A percentile compares a stretch with the other conserved stretches of the same genome.
These are phyloP conservation scores for Leguminivora glycinivorella DNA, from an alignment of 1,140 invertebrate genomes.

Conservation along the genomic window DNA sequence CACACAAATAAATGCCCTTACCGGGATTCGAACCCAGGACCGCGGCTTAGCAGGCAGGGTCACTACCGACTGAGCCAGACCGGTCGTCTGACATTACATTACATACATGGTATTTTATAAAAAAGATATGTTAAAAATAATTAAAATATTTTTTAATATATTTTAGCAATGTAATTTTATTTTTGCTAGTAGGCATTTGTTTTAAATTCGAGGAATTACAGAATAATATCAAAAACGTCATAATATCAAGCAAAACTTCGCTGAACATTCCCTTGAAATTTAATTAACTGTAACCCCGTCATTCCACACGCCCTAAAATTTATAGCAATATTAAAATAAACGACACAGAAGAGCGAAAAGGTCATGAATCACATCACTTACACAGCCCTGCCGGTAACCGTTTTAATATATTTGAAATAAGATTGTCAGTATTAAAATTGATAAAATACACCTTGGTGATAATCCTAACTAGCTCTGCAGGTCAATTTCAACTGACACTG, in stretches of 20 bases:
- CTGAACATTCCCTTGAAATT: conserved; percentile 20
- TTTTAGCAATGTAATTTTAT: too few relatives aligned
- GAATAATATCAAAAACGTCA: not conserved
- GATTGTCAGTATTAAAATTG: conserved; percentile 46
- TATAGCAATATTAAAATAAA: conserved; percentile 29
- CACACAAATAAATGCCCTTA: too few relatives aligned
- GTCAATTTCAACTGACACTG: too few relatives aligned
- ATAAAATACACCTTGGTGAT: conserved; percentile 36
- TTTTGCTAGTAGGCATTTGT: not conserved
- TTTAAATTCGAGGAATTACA: not conserved
- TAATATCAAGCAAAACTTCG: not conserved
- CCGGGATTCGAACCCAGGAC: too few relatives aligned
- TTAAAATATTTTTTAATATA: too few relatives aligned
- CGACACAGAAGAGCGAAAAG: conserved; percentile 23
- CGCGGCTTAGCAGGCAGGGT: too few relatives aligned
- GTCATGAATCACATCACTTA: conserved; percentile 24
- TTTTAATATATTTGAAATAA: conserved; percentile 42
- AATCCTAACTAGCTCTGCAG: conserved; percentile 21
- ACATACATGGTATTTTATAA: too few relatives aligned
- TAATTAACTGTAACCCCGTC: conserved; percentile 23
- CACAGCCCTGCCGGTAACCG: conserved; percentile 37
- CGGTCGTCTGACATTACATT: too few relatives aligned
- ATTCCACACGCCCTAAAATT: conserved; percentile 28
- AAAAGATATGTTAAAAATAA: too few relatives aligned
- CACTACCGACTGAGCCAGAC: too few relatives aligned